A percentile compares a stretch with the other conserved stretches of the same genome.
Evolutionary conservation across 2,797 vertebrate species (phyloP).

Genomic region (Bovichtus diacanthus): DNA sequence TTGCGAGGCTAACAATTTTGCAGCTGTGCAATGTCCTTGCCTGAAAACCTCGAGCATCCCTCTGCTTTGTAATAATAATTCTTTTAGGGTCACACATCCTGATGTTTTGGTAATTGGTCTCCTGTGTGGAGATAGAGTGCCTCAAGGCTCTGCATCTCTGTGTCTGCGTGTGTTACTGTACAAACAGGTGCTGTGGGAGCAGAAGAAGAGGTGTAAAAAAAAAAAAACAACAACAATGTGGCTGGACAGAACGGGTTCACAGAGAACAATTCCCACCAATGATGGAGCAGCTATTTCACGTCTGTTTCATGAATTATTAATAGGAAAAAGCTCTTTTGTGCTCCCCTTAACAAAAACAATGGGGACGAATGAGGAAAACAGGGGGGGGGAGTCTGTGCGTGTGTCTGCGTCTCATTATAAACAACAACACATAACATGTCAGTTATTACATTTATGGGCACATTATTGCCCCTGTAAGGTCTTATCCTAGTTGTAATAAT

Average conservation of each 20-base stretch:
- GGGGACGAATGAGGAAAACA: slow-evolving; percentile 44
- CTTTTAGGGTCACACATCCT: slow-evolving; percentile 68
- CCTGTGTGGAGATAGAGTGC: slow-evolving; percentile 68
- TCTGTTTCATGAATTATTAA: slow-evolving; percentile 82
- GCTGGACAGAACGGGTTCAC: slow-evolving; percentile 63
- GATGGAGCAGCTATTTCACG: slow-evolving; percentile 66
- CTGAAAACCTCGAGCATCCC: slow-evolving; percentile 26
- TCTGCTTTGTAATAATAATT: slow-evolving; percentile 41
- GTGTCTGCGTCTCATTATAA: slow-evolving; percentile 13
- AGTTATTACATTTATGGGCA: not conserved
- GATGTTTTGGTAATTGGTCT: slow-evolving; percentile 79
- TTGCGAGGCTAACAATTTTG: slow-evolving; percentile 28
- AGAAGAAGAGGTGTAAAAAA: slow-evolving; percentile 28
- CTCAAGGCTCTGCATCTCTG: slow-evolving; percentile 63
- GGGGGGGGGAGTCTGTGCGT: slow-evolving; percentile 20
- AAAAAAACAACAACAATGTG: slow-evolving; percentile 59
- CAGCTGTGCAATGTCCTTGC: slow-evolving; percentile 27
- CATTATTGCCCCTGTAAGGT: not conserved
- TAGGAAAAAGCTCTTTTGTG: slow-evolving; percentile 67
- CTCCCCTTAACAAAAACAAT: slow-evolving; percentile 70
- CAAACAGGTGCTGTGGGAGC: slow-evolving; percentile 67
- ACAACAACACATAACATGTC: not conserved
- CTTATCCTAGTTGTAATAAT: not conserved
- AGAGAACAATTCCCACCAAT: slow-evolving; percentile 63
- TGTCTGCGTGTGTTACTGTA: slow-evolving; percentile 50